Evolutionary conservation across 2,113 vertebrate species (phyloP).

Genomic region (Butorides virescens): DNA sequence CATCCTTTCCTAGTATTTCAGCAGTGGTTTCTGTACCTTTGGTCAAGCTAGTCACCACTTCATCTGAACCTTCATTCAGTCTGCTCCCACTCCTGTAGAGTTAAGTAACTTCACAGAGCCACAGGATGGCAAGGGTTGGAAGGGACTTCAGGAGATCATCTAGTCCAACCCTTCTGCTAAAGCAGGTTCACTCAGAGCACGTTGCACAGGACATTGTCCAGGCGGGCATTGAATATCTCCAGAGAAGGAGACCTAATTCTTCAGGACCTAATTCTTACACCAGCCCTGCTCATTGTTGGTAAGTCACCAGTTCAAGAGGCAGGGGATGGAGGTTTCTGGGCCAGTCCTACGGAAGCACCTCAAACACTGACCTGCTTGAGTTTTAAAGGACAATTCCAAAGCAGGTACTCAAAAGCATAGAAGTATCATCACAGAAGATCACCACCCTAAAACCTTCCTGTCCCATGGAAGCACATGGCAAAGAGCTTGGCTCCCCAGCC

Average conservation of each 20-base stretch:
- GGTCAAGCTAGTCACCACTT: not conserved
- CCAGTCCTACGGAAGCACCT: not conserved
- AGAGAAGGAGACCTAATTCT: too few relatives aligned
- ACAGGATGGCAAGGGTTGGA: too few relatives aligned
- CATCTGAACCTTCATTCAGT: not conserved
- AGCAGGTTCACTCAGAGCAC: too few relatives aligned
- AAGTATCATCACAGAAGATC: not conserved
- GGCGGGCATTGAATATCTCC: too few relatives aligned
- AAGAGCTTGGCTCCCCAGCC: not conserved
- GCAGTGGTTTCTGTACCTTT: not conserved
- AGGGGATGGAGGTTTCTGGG: not conserved
- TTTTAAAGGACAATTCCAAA: not conserved
- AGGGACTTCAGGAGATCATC: too few relatives aligned
- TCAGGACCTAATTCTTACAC: not conserved
- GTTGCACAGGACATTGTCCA: too few relatives aligned
- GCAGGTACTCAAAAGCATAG: not conserved
- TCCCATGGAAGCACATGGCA: not conserved
- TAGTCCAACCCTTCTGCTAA: too few relatives aligned
- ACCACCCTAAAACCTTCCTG: not conserved
- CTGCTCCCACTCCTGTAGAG: not conserved
- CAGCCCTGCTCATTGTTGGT: not conserved
- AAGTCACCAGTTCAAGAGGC: not conserved
- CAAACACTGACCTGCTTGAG: not conserved
- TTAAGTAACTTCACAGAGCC: not conserved
- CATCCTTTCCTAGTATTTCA: not conserved